Evolutionary conservation across 2,888 invertebrate genomes (phyloP), one percentile per base, ranked within the genome.

Genomic region (Cybosia mesomella): DNA sequence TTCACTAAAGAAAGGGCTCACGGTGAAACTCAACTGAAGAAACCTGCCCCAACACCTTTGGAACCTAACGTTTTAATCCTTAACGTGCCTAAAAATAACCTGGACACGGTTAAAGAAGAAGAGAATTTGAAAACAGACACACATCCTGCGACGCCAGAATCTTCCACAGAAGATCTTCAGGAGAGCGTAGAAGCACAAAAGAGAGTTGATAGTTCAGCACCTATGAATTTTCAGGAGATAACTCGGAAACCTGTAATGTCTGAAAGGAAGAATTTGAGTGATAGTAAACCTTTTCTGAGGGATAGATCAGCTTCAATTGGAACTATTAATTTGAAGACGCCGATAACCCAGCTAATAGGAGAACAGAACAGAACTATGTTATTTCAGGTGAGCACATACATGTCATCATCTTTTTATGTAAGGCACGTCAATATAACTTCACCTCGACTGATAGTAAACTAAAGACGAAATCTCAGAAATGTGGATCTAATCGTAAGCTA

Each of bases 311-410:
- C 96, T 0, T 96, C 96, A 0, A 96, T 96, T 62, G 96, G 96
- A 0, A 95, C 96, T 64, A 92, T 96, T 63, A 92, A 84, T 71
- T 79, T 87, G 49, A 94, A 96, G 87, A 87, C 96, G 60, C 86
- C 95, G 58, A 84, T 95, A 10, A 79, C 95, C 0, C 95, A 95
- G 63, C 76, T 95, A 53, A 92, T 95, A 73, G 94, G 94, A 0
- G 98, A 98, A 75, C 97, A 97, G 83, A 98, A 98, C 91, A 96
- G 98, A 59, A 99, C 98, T 0, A 99, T 99, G 99, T 96, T 99
- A 54, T 97, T 99, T 86, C 97, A 97, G 91, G 97, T 97, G 82
- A 95, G 95, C 0, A n/a, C 1, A 49, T 18, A 21, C 18, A 39
- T 49, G 15, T 21, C 49, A n/a, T 8, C 9, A 39, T 0, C 39